These are phyloP conservation scores for Acanthiza pusilla DNA, from an alignment of 2,797 vertebrate species.

Conservation along the genomic window DNA sequence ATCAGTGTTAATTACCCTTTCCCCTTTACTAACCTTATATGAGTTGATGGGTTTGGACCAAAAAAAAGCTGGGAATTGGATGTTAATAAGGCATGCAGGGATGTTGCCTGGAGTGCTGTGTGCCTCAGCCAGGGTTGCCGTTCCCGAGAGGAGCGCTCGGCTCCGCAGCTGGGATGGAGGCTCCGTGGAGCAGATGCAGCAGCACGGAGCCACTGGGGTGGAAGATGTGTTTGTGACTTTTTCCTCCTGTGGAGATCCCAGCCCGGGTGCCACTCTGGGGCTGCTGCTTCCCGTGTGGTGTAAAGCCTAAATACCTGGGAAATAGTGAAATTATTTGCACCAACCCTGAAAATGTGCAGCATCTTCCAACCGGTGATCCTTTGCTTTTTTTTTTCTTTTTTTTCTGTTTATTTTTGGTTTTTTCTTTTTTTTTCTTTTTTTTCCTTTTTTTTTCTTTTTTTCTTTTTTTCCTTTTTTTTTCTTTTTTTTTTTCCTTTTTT, in stretches of 20 bases:
- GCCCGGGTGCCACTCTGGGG: not conserved
- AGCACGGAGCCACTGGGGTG: not conserved
- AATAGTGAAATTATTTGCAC: not conserved
- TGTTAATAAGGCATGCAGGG: not conserved
- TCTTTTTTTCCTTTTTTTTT: not conserved
- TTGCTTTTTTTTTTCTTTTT: not conserved
- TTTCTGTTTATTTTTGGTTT: no score
- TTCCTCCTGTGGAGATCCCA: not conserved
- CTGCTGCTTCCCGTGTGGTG: not conserved
- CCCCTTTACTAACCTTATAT: not conserved
- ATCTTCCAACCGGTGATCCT: not conserved
- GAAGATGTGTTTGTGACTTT: not conserved
- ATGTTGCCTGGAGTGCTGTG: not conserved
- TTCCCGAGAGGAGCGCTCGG: accelerated
- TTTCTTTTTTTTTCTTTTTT: not conserved
- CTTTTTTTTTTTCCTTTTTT: not conserved
- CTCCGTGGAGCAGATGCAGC: not conserved
- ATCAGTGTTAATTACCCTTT: not conserved
- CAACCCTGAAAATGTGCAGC: accelerated
- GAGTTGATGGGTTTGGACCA: not conserved
- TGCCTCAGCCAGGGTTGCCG: not conserved
- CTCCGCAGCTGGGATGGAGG: not conserved
- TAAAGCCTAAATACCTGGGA: not conserved
- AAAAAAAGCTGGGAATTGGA: not conserved
- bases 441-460: not conserved